These are phyloP conservation scores for Mechanitis messenoides DNA, from an alignment of 2,888 invertebrate genomes.

Conservation along the genomic window DNA sequence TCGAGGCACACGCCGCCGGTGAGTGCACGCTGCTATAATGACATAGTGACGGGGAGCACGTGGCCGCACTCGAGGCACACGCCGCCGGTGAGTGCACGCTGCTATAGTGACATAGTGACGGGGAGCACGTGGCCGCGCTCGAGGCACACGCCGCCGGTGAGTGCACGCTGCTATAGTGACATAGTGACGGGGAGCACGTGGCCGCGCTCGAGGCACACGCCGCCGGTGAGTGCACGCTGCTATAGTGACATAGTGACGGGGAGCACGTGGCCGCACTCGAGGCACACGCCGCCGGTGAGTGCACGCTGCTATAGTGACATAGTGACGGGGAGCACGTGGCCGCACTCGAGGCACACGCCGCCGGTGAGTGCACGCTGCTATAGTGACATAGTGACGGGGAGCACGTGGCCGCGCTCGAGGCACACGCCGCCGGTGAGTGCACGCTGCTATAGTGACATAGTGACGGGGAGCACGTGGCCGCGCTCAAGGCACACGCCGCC, in stretches of 20 bases:
- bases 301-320: too few species aligned
- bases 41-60: slow-evolving; percentile 68
- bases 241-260: slow-evolving; percentile 8
- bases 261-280: slow-evolving; percentile 85
- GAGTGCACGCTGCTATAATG: slow-evolving; percentile 18
- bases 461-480: slow-evolving; percentile 79
- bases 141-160: slow-evolving; percentile 81
- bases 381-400: slow-evolving; percentile 50
- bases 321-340: slow-evolving; percentile 78
- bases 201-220: slow-evolving; percentile 82
- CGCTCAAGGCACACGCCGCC: slow-evolving; percentile 80
- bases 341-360: slow-evolving; percentile 79
- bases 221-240: slow-evolving; percentile 58
- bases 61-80: slow-evolving; percentile 82
- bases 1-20: slow-evolving; percentile 81
- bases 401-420: slow-evolving; percentile 82
- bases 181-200: slow-evolving; percentile 74
- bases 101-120: too few species aligned
- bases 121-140: slow-evolving; percentile 81
- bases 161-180: neutral
- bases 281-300: slow-evolving; percentile 77
- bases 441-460: too few species aligned
- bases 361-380: slow-evolving; percentile 55
- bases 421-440: slow-evolving; percentile 75
- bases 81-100: slow-evolving; percentile 68